Percentiles rank a stretch among this genome's conserved stretches.
Evolutionary conservation across 2,888 invertebrate genomes (phyloP).

Genomic region (Aphelenchoides bicaudatus): DNA sequence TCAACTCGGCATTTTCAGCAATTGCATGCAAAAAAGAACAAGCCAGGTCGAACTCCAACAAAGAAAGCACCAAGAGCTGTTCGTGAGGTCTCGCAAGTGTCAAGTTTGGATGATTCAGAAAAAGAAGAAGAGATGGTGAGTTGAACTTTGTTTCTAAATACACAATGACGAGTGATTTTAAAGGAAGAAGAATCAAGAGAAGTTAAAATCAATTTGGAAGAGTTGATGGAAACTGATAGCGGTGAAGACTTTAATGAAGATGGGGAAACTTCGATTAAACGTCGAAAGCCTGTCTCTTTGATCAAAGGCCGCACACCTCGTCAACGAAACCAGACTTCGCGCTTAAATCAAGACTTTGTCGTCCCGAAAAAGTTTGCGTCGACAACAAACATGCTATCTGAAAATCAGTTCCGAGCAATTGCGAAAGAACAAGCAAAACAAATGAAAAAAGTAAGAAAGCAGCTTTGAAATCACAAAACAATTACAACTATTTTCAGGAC

Average conservation of each 20-base stretch:
- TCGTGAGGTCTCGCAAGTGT: background rate
- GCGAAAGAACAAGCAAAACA: constrained; percentile 1
- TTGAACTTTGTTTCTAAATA: no score
- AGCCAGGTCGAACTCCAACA: no score
- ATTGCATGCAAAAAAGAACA: background rate
- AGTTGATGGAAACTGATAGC: background rate
- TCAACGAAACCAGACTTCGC: background rate
- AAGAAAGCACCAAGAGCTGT: no score
- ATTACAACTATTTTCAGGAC: background rate
- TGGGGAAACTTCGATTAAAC: background rate
- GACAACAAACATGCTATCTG: no score
- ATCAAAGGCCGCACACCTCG: constrained; percentile 15
- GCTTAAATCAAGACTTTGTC: constrained; percentile 11
- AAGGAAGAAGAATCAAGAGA: no score
- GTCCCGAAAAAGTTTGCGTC: constrained; percentile 17
- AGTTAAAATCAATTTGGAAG: no score
- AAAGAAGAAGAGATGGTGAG: constrained; percentile 3
- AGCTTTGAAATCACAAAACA: background rate
- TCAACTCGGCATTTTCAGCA: no score
- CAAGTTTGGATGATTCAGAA: constrained; percentile 5
- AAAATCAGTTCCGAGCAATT: background rate
- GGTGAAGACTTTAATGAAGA: constrained; percentile 9
- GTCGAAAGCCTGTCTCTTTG: constrained; percentile 11
- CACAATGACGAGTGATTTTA: background rate
- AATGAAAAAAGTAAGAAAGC: background rate